A percentile compares a stretch with the other conserved stretches of the same genome.
These are phyloP conservation scores for Rhopalosiphum maidis DNA, from an alignment of 1,140 invertebrate species.

Conservation along the genomic window DNA sequence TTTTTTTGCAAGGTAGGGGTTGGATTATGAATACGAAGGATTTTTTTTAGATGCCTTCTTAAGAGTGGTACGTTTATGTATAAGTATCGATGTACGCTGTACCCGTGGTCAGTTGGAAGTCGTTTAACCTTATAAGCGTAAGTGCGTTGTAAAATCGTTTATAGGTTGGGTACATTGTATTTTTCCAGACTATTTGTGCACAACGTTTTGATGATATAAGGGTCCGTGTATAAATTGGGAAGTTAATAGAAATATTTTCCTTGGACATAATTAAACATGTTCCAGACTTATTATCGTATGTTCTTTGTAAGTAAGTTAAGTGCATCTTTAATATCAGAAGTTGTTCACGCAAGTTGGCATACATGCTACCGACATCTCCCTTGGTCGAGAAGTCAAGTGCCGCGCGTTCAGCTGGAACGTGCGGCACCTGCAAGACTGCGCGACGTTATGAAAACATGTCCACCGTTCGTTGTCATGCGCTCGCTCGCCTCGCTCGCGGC, in stretches of 20 bases:
- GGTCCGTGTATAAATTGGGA: background rate
- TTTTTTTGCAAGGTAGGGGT: background rate
- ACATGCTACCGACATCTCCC: too few relatives aligned
- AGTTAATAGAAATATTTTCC: too few relatives aligned
- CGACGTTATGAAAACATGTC: too few relatives aligned
- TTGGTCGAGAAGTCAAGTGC: too few relatives aligned
- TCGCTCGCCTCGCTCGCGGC: too few relatives aligned
- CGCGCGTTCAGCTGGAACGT: too few relatives aligned
- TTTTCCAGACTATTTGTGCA: background rate
- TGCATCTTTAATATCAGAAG: background rate
- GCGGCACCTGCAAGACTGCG: too few relatives aligned
- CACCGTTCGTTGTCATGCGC: too few relatives aligned
- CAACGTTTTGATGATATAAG: background rate
- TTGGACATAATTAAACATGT: too few relatives aligned
- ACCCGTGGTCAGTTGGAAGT: background rate
- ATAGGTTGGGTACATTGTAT: background rate
- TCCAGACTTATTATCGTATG: constrained; percentile 5
- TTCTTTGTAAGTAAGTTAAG: background rate
- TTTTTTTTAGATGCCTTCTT: background rate
- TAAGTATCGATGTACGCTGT: background rate
- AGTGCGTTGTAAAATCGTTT: background rate
- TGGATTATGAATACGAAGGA: background rate
- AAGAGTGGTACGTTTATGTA: background rate
- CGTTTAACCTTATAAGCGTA: background rate
- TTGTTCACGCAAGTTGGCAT: too few relatives aligned